Conservation (phyloP, 2,113 vertebrate genomes). For the Loxodonta africana region DNA sequence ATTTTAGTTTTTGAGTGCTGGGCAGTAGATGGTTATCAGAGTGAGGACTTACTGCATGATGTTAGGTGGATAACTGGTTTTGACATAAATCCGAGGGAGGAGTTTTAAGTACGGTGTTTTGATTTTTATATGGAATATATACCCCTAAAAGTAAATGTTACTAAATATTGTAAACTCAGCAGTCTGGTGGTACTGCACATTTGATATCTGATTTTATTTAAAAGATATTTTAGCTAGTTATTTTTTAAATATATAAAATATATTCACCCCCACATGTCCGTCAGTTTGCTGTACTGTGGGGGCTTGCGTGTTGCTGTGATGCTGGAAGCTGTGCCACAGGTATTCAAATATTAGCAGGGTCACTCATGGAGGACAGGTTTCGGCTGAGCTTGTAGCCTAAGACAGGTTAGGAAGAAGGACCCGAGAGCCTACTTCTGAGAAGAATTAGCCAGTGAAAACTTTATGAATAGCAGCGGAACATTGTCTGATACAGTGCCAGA, state of each 20-base stretch:
- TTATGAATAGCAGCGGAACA: no score
- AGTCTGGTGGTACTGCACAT: background rate
- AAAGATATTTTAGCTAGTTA: background rate
- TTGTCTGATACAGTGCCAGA: no score
- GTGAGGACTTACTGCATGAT: background rate
- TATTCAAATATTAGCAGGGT: no score
- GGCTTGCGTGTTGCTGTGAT: no score
- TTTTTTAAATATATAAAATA: background rate
- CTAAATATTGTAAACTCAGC: conserved; percentile 27
- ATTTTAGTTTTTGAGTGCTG: conserved; percentile 50
- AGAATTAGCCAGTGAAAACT: no score
- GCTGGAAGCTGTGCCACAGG: no score
- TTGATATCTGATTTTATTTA: conserved; percentile 28
- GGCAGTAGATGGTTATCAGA: background rate
- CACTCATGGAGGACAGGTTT: no score
- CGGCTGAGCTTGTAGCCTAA: no score
- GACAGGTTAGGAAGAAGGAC: no score
- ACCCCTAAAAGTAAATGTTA: background rate
- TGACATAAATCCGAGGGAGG: background rate
- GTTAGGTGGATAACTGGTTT: background rate
- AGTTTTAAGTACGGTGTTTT: conserved; percentile 17
- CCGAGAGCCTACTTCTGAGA: no score
- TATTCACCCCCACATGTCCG: background rate
- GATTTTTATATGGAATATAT: conserved; percentile 44
- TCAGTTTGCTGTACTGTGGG: no score